Percentiles rank a stretch among this genome's conserved stretches.
Conservation (phyloP, 2,113 vertebrate genomes). For the Paramisgurnus dabryanus region DNA sequence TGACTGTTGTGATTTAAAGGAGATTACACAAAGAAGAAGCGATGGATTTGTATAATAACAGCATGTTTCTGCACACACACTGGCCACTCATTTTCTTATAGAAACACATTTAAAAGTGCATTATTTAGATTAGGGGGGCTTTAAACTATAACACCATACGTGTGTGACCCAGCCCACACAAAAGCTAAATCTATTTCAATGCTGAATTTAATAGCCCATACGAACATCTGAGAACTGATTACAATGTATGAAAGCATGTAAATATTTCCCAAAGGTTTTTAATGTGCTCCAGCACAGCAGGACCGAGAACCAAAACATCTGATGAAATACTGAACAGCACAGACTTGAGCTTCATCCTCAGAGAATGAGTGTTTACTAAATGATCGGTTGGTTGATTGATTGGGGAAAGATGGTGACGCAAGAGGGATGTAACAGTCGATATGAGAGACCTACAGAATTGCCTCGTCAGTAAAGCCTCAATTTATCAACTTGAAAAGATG, state of each 20-base stretch:
- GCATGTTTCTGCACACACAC: too few relatives aligned
- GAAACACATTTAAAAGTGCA: too few relatives aligned
- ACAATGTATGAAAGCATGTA: not conserved
- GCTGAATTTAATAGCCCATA: not conserved
- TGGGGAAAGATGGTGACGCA: constrained; percentile 11
- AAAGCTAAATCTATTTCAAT: not conserved
- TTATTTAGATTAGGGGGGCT: too few relatives aligned
- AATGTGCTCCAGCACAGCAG: not conserved
- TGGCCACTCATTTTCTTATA: too few relatives aligned
- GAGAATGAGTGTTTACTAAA: not conserved
- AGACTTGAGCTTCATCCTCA: not conserved
- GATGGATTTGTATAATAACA: too few relatives aligned
- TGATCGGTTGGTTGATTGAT: constrained; percentile 7
- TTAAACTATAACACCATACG: too few relatives aligned
- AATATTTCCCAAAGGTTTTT: not conserved
- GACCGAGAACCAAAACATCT: not conserved
- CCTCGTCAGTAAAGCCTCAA: not conserved
- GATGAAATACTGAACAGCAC: not conserved
- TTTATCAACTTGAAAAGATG: constrained; percentile 16
- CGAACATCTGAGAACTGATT: not conserved
- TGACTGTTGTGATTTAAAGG: too few relatives aligned
- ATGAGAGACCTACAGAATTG: not conserved
- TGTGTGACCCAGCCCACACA: not conserved
- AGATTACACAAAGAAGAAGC: too few relatives aligned
- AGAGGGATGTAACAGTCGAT: constrained; percentile 22